Base-by-base conservation (phyloP, 2,797 vertebrate species). In the Gadopsis marmoratus region DNA sequence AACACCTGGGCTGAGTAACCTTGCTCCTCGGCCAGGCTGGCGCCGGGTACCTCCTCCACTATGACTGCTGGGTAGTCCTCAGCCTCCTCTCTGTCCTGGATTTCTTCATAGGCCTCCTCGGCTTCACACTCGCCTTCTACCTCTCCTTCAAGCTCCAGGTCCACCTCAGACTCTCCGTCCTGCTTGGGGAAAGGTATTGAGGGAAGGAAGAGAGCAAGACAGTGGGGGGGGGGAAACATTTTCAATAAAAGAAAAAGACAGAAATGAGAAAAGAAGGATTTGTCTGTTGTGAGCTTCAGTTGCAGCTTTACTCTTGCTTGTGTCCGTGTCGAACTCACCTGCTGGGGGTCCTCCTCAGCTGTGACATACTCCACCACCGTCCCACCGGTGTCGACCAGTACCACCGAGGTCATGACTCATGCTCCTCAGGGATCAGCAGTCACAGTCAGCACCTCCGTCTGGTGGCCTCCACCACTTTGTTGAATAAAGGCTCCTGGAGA, bases 321-420 rank as follows among this genome's bases (percentile, higher is more conserved):
- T 26, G 64, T 61, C n/a, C 53, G 37, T 33, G 54, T 77, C n/a
- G 16, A 26, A 48, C 60, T n/a, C 78, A 95, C 95, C 93, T 93
- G 92, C 72, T 93, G 92, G 12, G 82, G 86, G 64, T 95, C 93
- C 56, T 96, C 96, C 94, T 95, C 86, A 81, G 95, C 93, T 29
- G 95, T 95, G 86, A 97, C 93, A n/a, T 97, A 97, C 91, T 97
- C 97, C 94, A 96, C 94, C 89, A 94, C 86, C 9, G 94, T 89
- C 80, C 96, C 97, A 89, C 97, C 97, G 73, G 89, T 94, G 94
- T 97, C 97, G 82, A 97, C 94, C 90, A 97, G 95, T 89, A 97
- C 95, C 91, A 96, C 96, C 55, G 98, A 98, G 89, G 97, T 96
- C 98, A 99, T 98, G 91, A 94, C 95, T 95, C 96, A 97, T 95